Conservation (phyloP, 1,140 invertebrate genomes). For the Thereuonema tuberculata region DNA sequence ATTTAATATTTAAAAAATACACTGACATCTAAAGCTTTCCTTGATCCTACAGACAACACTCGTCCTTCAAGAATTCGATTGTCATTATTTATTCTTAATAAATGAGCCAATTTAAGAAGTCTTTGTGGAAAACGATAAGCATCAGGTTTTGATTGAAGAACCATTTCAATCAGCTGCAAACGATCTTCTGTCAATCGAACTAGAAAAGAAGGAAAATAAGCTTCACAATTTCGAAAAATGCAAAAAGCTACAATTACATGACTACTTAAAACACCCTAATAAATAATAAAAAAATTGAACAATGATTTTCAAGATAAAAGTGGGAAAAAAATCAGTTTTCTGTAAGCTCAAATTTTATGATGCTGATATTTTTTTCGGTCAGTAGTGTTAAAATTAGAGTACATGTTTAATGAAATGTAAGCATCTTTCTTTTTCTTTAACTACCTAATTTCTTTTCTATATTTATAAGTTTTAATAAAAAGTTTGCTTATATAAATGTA, state of each 20-base stretch:
- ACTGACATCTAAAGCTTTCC: slow-evolving; percentile 41
- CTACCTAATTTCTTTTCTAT: too few species aligned
- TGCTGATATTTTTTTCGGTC: background rate
- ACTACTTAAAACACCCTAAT: too few species aligned
- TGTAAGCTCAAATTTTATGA: background rate
- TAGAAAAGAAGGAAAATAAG: slow-evolving; percentile 23
- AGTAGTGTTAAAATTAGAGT: background rate
- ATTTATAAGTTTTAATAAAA: too few species aligned
- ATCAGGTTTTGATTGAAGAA: slow-evolving; percentile 35
- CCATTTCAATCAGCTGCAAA: slow-evolving; percentile 39
- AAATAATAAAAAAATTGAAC: background rate
- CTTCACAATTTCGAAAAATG: slow-evolving; percentile 6
- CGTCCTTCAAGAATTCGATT: slow-evolving; percentile 38
- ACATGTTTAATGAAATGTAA: background rate
- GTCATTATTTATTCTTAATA: slow-evolving; percentile 38
- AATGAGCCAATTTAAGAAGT: slow-evolving; percentile 41
- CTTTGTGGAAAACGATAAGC: slow-evolving; percentile 42
- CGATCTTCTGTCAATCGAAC: slow-evolving; percentile 42
- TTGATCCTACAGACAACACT: slow-evolving; percentile 42
- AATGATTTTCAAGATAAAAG: background rate
- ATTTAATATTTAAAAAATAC: too few species aligned
- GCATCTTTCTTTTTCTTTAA: too few species aligned
- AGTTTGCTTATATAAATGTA: too few species aligned
- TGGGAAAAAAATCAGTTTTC: background rate
- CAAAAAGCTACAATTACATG: too few species aligned